A percentile compares a stretch with the other conserved stretches of the same genome.
Evolutionary conservation across 2,888 invertebrate species (phyloP).

Genomic region (Machimus rusticus): DNA sequence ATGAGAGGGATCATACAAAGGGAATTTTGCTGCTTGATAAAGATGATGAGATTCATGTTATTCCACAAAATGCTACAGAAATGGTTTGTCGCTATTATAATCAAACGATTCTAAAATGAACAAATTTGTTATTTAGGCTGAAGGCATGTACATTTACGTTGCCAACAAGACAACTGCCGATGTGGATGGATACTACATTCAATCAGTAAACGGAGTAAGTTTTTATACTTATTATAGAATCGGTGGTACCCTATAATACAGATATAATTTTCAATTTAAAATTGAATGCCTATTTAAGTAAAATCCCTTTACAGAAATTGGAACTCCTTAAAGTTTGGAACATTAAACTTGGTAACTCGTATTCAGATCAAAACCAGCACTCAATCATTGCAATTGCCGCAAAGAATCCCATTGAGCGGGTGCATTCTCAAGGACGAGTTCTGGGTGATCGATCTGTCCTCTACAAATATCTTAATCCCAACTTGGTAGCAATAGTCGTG

Average conservation of each 20-base stretch:
- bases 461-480: constrained; percentile 98
- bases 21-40: constrained; percentile 79
- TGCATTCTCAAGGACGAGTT: constrained; percentile 95
- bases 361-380: constrained; percentile 56
- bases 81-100: constrained; percentile 51
- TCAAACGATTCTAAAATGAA: constrained; percentile 22
- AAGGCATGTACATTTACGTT: constrained; percentile 70
- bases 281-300: too few relatives aligned
- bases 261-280: constrained; percentile 27
- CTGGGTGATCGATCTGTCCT: constrained; percentile 94
- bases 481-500: constrained; percentile 86
- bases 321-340: constrained; percentile 69
- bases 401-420: constrained; percentile 75
- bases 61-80: constrained; percentile 67
- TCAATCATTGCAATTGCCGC: constrained; percentile 70
- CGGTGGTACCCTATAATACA: background rate
- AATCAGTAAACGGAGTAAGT: constrained; percentile 54
- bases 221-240: background rate
- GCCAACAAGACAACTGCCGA: constrained; percentile 68
- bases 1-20: constrained; percentile 78
- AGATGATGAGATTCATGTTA: constrained; percentile 71
- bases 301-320: constrained; percentile 45
- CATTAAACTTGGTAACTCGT: constrained; percentile 56
- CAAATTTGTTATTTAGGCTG: constrained; percentile 53
- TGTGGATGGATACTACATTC: constrained; percentile 69